These are phyloP conservation scores for Muntiacus reevesi DNA, from an alignment of 2,113 vertebrate species.

Conservation along the genomic window DNA sequence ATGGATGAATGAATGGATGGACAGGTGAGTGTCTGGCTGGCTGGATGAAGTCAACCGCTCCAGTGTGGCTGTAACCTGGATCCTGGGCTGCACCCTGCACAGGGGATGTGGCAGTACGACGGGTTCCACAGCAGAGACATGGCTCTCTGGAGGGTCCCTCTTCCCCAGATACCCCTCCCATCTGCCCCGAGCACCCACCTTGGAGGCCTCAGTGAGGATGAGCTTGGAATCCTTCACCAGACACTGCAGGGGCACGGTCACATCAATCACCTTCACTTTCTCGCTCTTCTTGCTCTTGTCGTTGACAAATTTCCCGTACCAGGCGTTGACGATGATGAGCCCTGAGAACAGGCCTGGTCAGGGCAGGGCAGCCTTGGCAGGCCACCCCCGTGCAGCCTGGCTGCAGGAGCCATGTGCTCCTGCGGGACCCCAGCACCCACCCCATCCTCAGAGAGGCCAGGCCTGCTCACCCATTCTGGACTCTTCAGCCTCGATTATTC, in stretches of 20 bases:
- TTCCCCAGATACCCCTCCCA: accelerated
- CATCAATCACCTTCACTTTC: constrained; percentile 95
- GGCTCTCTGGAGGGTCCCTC: not conserved
- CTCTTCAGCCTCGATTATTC: constrained; percentile 96
- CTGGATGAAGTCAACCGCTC: accelerated
- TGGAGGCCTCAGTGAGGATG: constrained; percentile 96
- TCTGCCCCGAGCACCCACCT: constrained; percentile 78
- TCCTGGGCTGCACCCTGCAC: accelerated
- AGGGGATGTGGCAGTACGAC: accelerated
- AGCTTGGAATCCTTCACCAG: constrained; percentile 99
- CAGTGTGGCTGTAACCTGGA: accelerated
- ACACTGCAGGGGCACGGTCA: constrained; percentile 97
- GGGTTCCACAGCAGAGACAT: accelerated
- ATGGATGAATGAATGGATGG: accelerated
- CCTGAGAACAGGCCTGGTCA: constrained; percentile 78
- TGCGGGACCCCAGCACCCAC: not conserved
- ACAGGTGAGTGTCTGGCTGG: not conserved
- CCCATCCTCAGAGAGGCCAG: accelerated
- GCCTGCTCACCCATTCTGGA: constrained; percentile 91
- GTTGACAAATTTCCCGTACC: constrained; percentile 98
- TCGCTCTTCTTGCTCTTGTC: constrained; percentile 94
- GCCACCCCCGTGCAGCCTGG: accelerated
- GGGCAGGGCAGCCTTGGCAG: accelerated
- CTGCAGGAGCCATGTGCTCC: not conserved
- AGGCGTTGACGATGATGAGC: constrained; percentile 95